Percentiles rank a stretch among this genome's conserved stretches.
Conservation (phyloP, 2,113 vertebrate genomes). For the Leuciscus idus region DNA sequence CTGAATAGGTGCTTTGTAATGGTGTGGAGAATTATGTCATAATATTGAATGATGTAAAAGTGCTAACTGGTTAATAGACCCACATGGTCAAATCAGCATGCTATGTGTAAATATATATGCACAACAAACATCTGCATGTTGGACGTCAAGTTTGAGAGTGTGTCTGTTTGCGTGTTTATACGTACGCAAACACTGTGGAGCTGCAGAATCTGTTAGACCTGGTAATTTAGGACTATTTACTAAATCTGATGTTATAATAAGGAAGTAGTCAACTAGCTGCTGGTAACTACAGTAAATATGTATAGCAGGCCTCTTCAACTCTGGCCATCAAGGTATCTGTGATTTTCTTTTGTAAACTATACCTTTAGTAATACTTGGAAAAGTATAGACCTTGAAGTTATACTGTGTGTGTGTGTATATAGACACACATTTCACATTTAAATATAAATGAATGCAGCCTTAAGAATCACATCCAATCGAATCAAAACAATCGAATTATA, state of each 20-base stretch:
- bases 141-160: background rate
- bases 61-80: conserved; percentile 50
- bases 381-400: background rate
- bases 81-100: conserved; percentile 37
- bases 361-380: background rate
- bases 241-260: background rate
- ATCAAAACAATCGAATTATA: background rate
- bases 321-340: background rate
- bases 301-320: background rate
- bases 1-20: conserved; percentile 50
- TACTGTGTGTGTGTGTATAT: background rate
- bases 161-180: background rate
- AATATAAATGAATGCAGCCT: background rate
- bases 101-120: conserved; percentile 13
- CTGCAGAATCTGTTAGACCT: background rate
- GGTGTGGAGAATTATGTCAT: conserved; percentile 21
- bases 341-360: background rate
- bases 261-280: background rate
- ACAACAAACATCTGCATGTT: conserved; percentile 18
- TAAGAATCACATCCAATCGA: background rate
- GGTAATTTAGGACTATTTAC: background rate
- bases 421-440: background rate
- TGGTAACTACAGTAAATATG: background rate
- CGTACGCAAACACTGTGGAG: background rate
- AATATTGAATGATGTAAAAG: conserved; percentile 44